These are phyloP conservation scores for Folsomia manolachei DNA, from an alignment of 2,888 invertebrate species.

Conservation along the genomic window DNA sequence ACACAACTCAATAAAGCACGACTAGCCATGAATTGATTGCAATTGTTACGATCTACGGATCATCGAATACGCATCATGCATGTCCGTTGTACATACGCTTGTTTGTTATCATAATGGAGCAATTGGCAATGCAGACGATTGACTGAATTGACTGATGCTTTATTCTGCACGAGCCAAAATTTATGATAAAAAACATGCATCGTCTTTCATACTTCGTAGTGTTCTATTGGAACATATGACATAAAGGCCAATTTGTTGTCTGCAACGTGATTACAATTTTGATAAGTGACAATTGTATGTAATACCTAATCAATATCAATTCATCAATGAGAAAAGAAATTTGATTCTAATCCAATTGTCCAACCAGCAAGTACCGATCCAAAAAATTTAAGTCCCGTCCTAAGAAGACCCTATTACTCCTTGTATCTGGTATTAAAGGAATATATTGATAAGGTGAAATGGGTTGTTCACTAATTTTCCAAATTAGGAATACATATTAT, in stretches of 20 bases:
- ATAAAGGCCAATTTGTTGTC: neutral
- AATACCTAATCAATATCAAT: too few species aligned
- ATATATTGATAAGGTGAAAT: neutral
- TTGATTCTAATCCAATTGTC: too few species aligned
- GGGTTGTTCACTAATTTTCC: neutral
- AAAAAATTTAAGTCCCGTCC: too few species aligned
- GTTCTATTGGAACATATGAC: neutral
- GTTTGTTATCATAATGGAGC: neutral
- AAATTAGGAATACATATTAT: conserved; percentile 1
- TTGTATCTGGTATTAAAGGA: too few species aligned
- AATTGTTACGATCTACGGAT: neutral
- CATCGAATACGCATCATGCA: neutral
- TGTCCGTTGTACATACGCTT: neutral
- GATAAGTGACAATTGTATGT: neutral
- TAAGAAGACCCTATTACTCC: too few species aligned
- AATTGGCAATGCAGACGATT: neutral
- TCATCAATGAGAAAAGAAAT: too few species aligned
- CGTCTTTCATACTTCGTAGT: neutral
- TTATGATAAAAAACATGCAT: neutral
- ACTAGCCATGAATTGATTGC: neutral
- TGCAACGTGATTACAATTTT: conserved; percentile 1
- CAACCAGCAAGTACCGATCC: too few species aligned
- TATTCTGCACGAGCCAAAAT: neutral
- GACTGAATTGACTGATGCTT: neutral
- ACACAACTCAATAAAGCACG: neutral